A percentile compares a stretch with the other conserved stretches of the same genome.
Evolutionary conservation across 2,888 invertebrate genomes (phyloP).

Genomic region (Nephrotoma appendiculata): DNA sequence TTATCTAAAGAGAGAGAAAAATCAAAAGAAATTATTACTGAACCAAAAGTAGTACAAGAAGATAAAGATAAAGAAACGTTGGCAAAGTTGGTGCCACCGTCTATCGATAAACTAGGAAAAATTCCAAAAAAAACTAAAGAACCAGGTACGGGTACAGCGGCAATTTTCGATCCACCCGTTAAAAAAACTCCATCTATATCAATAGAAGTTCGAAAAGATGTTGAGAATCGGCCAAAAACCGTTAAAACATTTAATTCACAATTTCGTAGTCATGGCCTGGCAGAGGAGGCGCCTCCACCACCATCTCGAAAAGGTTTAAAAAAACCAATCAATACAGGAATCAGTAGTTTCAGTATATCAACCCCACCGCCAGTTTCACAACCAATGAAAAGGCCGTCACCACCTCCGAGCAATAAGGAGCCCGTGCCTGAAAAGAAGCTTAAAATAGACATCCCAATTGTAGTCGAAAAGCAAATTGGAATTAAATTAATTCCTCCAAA

Average conservation of each 20-base stretch:
- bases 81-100: conserved; percentile 48
- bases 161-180: conserved; percentile 16
- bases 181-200: conserved; percentile 58
- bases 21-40: conserved; percentile 26
- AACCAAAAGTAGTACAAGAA: conserved; percentile 34
- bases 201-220: conserved; percentile 62
- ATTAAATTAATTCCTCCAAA: conserved; percentile 79
- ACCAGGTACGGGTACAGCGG: neutral
- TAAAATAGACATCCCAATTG: conserved; percentile 41
- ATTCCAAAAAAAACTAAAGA: conserved; percentile 56
- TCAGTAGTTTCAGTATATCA: conserved; percentile 18
- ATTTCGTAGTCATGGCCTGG: conserved; percentile 80
- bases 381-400: conserved; percentile 22
- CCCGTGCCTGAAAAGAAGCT: conserved; percentile 57
- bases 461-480: conserved; percentile 58
- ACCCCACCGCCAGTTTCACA: conserved; percentile 10
- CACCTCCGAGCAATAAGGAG: conserved; percentile 19
- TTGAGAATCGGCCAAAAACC: conserved; percentile 64
- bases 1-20: conserved; percentile 19
- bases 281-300: conserved; percentile 77
- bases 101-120: conserved; percentile 59
- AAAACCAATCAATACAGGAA: conserved; percentile 32
- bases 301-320: conserved; percentile 55
- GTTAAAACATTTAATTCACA: conserved; percentile 85
- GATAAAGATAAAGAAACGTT: conserved; percentile 55